Evolutionary conservation across 2,888 invertebrate genomes (phyloP).

Genomic region (Cyclophora punctaria): DNA sequence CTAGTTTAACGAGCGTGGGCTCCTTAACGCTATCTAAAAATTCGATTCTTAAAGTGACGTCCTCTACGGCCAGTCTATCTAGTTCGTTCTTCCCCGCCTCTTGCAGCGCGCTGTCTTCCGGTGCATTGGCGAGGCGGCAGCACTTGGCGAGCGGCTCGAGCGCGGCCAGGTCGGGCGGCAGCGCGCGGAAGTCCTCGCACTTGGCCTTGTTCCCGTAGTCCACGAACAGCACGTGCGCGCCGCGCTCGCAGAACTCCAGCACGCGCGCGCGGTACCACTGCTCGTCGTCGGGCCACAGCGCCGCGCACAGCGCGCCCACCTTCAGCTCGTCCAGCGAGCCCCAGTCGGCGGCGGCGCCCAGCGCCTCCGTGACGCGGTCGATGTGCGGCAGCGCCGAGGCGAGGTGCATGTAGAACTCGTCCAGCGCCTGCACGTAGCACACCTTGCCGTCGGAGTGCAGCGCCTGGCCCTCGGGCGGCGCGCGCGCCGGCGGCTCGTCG

Average conservation of each 20-base stretch:
- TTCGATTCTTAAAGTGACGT: slow-evolving; percentile 73
- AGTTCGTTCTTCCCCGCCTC: slow-evolving; percentile 48
- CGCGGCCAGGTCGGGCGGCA: slow-evolving; percentile 75
- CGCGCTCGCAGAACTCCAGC: slow-evolving; percentile 72
- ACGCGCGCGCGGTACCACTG: slow-evolving; percentile 81
- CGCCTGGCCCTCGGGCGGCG: slow-evolving; percentile 45
- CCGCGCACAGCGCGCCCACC: slow-evolving; percentile 78
- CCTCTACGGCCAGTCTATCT: slow-evolving; percentile 46
- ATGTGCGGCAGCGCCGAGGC: slow-evolving; percentile 72
- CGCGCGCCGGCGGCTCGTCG: slow-evolving; percentile 14
- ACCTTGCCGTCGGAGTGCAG: slow-evolving; percentile 75
- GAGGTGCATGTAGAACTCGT: slow-evolving; percentile 84
- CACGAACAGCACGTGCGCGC: slow-evolving; percentile 77
- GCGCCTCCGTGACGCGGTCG: slow-evolving; percentile 76
- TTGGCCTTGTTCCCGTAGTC: slow-evolving; percentile 82
- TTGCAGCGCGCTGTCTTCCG: slow-evolving; percentile 59
- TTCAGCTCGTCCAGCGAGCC: slow-evolving; percentile 66
- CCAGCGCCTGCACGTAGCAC: slow-evolving; percentile 79
- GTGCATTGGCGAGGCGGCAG: slow-evolving; percentile 72
- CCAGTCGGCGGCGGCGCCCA: slow-evolving; percentile 70
- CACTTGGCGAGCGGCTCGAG: slow-evolving; percentile 78
- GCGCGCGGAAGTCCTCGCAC: slow-evolving; percentile 73
- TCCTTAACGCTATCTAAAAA: slow-evolving; percentile 75
- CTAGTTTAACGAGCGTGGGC: slow-evolving; percentile 75
- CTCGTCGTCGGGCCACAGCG: slow-evolving; percentile 78